Percentiles rank a stretch among this genome's conserved stretches.
These are phyloP conservation scores for Darevskia nairensis DNA, from an alignment of 2,797 vertebrate genomes.

Conservation along the genomic window DNA sequence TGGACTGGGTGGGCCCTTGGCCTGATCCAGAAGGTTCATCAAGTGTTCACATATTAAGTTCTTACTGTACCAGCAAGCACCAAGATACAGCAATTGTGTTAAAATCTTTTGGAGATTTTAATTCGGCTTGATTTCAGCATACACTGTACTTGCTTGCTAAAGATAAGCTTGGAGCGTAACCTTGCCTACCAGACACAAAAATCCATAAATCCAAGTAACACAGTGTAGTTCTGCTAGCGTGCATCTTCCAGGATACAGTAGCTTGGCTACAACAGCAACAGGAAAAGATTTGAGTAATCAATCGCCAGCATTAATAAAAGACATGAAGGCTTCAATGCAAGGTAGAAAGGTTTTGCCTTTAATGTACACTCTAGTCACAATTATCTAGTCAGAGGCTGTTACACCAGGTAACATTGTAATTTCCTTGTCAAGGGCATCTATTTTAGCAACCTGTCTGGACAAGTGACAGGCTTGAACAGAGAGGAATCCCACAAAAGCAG, in stretches of 20 bases:
- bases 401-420: conserved; percentile 63
- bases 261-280: background rate
- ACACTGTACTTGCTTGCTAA: background rate
- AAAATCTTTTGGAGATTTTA: background rate
- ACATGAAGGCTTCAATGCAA: conserved; percentile 48
- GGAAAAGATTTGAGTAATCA: too few species aligned
- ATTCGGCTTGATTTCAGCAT: background rate
- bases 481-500: conserved; percentile 15
- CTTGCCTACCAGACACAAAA: background rate
- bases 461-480: conserved; percentile 46
- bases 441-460: conserved; percentile 42
- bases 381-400: conserved; percentile 57
- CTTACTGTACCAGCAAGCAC: background rate
- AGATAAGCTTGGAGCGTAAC: background rate
- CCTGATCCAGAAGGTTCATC: too few species aligned
- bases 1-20: too few species aligned
- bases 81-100: background rate
- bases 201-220: background rate
- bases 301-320: conserved; percentile 8
- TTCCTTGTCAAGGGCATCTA: conserved; percentile 46
- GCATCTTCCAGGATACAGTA: background rate
- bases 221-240: background rate
- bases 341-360: conserved; percentile 71
- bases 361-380: conserved; percentile 71
- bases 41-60: background rate